Conservation (phyloP, 2,113 vertebrate genomes). For the Ondatra zibethicus region DNA sequence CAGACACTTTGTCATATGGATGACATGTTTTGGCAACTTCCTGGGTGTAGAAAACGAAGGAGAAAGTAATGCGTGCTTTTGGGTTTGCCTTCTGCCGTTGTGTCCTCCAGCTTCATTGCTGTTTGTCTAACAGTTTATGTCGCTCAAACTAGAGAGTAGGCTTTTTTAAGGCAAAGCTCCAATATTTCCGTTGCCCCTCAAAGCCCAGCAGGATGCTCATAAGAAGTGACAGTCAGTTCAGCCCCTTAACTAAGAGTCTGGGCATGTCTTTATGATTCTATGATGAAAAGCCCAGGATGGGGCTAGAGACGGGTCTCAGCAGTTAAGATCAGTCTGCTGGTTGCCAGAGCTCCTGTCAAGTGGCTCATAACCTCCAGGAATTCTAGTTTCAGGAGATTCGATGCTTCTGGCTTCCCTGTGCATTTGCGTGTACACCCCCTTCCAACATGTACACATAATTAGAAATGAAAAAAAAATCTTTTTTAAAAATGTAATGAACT, state of each 20-base stretch:
- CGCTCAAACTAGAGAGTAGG: background rate
- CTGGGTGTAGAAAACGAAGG: background rate
- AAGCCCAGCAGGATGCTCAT: background rate
- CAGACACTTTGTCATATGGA: background rate
- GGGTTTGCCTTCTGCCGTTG: background rate
- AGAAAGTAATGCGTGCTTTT: background rate
- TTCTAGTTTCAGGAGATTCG: background rate
- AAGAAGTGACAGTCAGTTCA: background rate
- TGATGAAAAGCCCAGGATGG: background rate
- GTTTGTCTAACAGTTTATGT: background rate
- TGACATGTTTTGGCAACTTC: conserved; percentile 16
- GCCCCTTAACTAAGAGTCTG: background rate
- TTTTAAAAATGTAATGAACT: background rate
- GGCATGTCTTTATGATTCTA: background rate
- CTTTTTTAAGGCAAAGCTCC: background rate
- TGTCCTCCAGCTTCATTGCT: background rate
- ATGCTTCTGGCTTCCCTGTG: background rate
- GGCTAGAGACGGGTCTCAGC: background rate
- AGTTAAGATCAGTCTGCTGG: background rate
- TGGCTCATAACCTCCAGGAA: background rate
- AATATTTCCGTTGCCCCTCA: background rate
- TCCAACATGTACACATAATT: background rate
- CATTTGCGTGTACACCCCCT: background rate
- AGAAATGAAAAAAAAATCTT: background rate
- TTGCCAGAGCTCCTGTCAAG: background rate